phyloP scores from a whole-genome alignment of 2,113 vertebrate genomes.

The Struthio camelus region DNA sequence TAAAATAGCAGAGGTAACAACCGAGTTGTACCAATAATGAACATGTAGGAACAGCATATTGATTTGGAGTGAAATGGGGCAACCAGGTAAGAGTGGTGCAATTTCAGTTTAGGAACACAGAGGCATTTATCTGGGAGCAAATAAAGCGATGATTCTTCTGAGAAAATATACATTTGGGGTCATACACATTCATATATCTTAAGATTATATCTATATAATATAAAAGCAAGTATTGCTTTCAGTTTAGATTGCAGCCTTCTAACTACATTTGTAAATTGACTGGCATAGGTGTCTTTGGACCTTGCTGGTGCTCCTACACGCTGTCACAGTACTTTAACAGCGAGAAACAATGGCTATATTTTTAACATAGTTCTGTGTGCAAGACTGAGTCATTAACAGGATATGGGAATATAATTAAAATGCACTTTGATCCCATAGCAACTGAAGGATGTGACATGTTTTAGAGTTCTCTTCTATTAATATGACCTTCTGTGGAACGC shows the following conservation, averaged over 20 bases:
- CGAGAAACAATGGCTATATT: not conserved
- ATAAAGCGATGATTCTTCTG: not conserved
- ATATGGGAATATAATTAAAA: not conserved
- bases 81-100: not conserved
- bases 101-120: not conserved
- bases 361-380: not conserved
- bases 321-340: not conserved
- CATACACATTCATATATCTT: not conserved
- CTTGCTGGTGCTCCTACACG: not conserved
- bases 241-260: not conserved
- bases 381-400: not conserved
- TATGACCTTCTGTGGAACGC: not conserved
- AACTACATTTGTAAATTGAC: not conserved
- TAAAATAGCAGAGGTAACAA: not conserved
- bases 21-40: not conserved
- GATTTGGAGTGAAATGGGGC: not conserved
- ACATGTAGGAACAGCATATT: not conserved
- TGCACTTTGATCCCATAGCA: not conserved
- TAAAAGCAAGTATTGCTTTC: not conserved
- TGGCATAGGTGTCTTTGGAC: not conserved
- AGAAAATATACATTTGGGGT: not conserved
- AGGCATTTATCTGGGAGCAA: not conserved
- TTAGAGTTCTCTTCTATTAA: not conserved
- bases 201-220: not conserved
- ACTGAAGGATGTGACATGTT: not conserved